Percentiles rank a stretch among this genome's conserved stretches.
phyloP scores from a whole-genome alignment of 1,140 invertebrate species.

The Drosophila orena region DNA sequence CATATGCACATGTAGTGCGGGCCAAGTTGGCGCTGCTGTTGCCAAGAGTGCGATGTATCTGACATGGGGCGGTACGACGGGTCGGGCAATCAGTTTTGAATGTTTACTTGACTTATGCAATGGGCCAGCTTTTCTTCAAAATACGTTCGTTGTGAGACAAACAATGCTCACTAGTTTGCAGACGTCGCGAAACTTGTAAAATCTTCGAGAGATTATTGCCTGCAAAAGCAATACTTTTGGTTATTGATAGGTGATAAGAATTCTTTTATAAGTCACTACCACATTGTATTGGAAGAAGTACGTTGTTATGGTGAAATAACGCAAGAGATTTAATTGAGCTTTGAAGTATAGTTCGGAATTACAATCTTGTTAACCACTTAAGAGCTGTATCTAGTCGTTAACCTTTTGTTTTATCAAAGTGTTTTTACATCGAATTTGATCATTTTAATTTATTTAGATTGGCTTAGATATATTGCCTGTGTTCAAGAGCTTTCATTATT shows the following conservation, averaged over 20 bases:
- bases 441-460: too few relatives aligned
- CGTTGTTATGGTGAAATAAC: too few relatives aligned
- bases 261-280: not conserved
- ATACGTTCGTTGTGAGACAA: slow-evolving; percentile 31
- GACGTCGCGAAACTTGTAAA: slow-evolving; percentile 16
- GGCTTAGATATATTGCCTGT: too few relatives aligned
- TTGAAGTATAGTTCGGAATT: too few relatives aligned
- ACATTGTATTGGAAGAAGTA: not conserved
- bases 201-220: slow-evolving; percentile 6
- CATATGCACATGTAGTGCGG: slow-evolving; percentile 24
- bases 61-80: slow-evolving; percentile 4
- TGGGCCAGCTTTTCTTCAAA: slow-evolving; percentile 42
- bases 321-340: too few relatives aligned
- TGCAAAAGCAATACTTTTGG: too few relatives aligned
- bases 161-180: slow-evolving; percentile 6
- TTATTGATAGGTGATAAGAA: too few relatives aligned
- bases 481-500: too few relatives aligned
- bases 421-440: too few relatives aligned
- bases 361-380: too few relatives aligned
- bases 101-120: slow-evolving; percentile 68
- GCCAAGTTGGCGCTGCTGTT: slow-evolving; percentile 39
- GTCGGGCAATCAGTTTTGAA: slow-evolving; percentile 30
- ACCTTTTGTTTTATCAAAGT: too few relatives aligned
- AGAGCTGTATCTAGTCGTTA: too few relatives aligned
- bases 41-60: slow-evolving; percentile 50